Evolutionary conservation across 2,113 vertebrate genomes (phyloP), one percentile per base, ranked within the genome.

Genomic region (Hemichromis elongatus): DNA sequence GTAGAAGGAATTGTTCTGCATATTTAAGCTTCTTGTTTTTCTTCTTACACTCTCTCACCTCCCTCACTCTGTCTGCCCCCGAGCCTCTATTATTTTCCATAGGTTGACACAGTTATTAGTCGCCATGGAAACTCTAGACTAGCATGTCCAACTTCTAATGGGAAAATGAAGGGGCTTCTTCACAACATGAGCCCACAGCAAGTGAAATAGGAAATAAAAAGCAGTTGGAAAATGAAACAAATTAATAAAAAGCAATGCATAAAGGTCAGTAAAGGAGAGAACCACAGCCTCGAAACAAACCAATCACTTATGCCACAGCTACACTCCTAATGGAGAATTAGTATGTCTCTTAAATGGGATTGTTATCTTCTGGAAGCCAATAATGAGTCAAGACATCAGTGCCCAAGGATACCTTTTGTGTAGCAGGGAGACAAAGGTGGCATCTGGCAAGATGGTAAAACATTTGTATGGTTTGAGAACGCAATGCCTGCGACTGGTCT

Each of bases 61-160:
- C 42, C 16, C 42, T 75, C 68, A 50, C 11, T 24, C 14, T 80
- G 2, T 21, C 18, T 33, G 54, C 35, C 24, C 9, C 9, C 2
- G 13, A 4, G 40, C 66, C 30, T n/a, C 19, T 7, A 19, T 30
- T 50, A 8, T 79, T 86, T 78, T 80, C 50, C 61, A 26, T 24
- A 70, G 66, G 53, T 73, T 77, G 55, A 86, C 75, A 75, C 37
- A 66, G 19, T 79, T 82, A 24, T 37, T 45, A 79, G 81, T 92
- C 24, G 2, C 90, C 80, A 93, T 92, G 85, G 90, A 80, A 81
- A 93, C 90, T 16, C 59, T 28, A 54, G 21, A 56, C 42, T 21
- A 54, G 68, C 52, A 66, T 79, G 40, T 73, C 83, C 77, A 85
- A 83, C 54, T 77, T 80, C 80, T 87, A 89, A 89, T 88, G 40